Percentiles rank a stretch among this genome's conserved stretches.
Evolutionary conservation across 64 coral and sea anemone species (phyloP).

Genomic region (Astreopora myriophthalma): DNA sequence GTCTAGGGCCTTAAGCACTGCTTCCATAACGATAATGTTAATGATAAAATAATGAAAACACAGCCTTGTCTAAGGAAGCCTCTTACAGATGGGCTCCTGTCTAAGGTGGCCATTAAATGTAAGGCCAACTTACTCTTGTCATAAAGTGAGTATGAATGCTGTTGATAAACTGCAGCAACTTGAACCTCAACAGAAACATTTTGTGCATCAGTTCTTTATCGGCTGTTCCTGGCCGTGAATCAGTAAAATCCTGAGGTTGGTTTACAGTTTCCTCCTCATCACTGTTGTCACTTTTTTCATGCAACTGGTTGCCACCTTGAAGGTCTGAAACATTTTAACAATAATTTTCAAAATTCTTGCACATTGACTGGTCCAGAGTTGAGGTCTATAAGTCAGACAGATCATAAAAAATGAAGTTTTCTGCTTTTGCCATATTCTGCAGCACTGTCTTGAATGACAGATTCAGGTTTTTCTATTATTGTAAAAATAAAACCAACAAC

Average conservation of each 20-base stretch:
- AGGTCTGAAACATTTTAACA: slow-evolving; percentile 42
- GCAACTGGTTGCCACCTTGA: background rate
- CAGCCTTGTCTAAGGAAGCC: background rate
- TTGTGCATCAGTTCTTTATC: slow-evolving; percentile 66
- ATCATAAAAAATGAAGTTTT: no score
- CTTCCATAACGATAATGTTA: no score
- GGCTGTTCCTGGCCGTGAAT: background rate
- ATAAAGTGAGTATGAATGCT: slow-evolving; percentile 90
- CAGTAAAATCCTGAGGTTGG: background rate
- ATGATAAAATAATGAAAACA: no score
- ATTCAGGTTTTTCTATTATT: no score
- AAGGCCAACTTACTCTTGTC: slow-evolving; percentile 81
- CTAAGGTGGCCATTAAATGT: background rate
- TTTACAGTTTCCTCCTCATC: slow-evolving; percentile 60
- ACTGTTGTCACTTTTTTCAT: background rate
- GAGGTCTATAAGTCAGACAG: no score
- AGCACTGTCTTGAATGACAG: no score
- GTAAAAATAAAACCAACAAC: no score
- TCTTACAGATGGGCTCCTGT: background rate
- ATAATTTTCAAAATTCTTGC: no score
- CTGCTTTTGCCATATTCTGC: no score
- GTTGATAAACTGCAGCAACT: slow-evolving; percentile 97
- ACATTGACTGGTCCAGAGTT: no score
- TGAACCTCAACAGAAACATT: slow-evolving; percentile 92
- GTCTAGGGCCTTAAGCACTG: no score